phyloP scores from a whole-genome alignment of 1,140 invertebrate genomes.

The Drosophila littoralis region DNA sequence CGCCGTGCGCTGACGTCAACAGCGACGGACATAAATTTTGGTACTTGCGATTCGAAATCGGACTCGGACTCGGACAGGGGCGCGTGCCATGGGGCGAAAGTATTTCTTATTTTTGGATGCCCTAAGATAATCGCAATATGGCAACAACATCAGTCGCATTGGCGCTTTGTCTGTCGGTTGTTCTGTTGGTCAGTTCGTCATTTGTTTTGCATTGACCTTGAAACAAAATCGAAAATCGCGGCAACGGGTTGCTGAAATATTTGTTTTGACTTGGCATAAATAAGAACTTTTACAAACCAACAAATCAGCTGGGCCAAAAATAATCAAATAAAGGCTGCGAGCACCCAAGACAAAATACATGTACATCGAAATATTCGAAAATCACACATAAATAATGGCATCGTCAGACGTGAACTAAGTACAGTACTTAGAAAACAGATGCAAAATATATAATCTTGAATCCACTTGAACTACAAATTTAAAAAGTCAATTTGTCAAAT shows the following conservation, averaged over 20 bases:
- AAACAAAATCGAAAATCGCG: constrained; percentile 22
- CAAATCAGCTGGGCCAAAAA: constrained; percentile 33
- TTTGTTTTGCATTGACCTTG: constrained; percentile 37
- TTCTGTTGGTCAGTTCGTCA: constrained; percentile 14
- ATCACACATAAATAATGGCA: constrained; percentile 30
- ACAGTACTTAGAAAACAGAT: constrained; percentile 12
- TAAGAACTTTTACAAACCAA: constrained; percentile 38
- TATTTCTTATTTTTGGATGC: neutral
- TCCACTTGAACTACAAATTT: constrained; percentile 3
- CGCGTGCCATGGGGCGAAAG: constrained; percentile 39
- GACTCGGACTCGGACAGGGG: constrained; percentile 11
- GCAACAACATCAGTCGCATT: constrained; percentile 8
- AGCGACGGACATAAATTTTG: constrained; percentile 10
- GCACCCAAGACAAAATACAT: constrained; percentile 5
- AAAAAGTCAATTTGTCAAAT: constrained; percentile 2
- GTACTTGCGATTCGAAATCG: constrained; percentile 12
- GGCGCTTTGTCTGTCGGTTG: constrained; percentile 13
- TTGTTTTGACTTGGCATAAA: constrained; percentile 45
- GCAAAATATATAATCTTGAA: neutral
- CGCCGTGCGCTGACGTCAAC: constrained; percentile 41
- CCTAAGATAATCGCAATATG: constrained; percentile 9
- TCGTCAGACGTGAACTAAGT: constrained; percentile 18
- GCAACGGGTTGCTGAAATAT: constrained; percentile 14
- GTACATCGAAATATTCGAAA: constrained; percentile 17
- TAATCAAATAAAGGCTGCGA: constrained; percentile 12